Base-by-base conservation (phyloP, 2,888 invertebrate genomes). In the Ferdinandea cuprea region DNA sequence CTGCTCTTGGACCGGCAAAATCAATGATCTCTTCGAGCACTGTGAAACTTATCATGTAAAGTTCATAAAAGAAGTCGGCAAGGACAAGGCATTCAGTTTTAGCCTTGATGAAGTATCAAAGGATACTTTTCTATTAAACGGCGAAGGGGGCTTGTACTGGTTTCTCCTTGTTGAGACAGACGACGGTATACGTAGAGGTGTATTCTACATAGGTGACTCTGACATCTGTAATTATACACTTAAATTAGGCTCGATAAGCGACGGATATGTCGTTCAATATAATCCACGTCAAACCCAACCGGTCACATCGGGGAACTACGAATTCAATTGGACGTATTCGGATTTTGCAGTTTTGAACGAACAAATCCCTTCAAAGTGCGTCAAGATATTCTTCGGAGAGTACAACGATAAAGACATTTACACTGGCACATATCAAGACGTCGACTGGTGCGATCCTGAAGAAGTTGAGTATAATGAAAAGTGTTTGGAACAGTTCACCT, bases 121-220 rank as follows among this genome's bases (percentile, higher is more conserved):
- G 4, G 81, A 85, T 9, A 58, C 85, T 0, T 86, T 85, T 37
- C 76, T 86, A 7, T 71, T 87, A 0, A 72, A 72, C 8, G 85
- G 83, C 0, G 35, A 56, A 0, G 58, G 65, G 8, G 86, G 87
- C 0, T 48, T 87, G 4, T 87, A 87, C 17, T 87, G 86, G 86
- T 85, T 86, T 32, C 63, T 71, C 0, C 54, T 85, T 7, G 83
- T 85, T 52, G 44, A 65, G 0, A 42, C 17, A 2, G 72, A 72
- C 11, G 2, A 59, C 17, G 59, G 13, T 0, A 52, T 86, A 1
- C 58, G 72, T 1, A 83, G 86, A 13, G 86, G 87, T 0, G 30
- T 87, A n/a, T 87, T 87, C 17, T 85, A 85, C 50, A 85, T 87
- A n/a, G 87, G 86, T 11, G 80, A 84, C 1, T 86, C 87, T 0